Evolutionary conservation across 2,888 invertebrate species (phyloP).

Genomic region (Cepaea hortensis): DNA sequence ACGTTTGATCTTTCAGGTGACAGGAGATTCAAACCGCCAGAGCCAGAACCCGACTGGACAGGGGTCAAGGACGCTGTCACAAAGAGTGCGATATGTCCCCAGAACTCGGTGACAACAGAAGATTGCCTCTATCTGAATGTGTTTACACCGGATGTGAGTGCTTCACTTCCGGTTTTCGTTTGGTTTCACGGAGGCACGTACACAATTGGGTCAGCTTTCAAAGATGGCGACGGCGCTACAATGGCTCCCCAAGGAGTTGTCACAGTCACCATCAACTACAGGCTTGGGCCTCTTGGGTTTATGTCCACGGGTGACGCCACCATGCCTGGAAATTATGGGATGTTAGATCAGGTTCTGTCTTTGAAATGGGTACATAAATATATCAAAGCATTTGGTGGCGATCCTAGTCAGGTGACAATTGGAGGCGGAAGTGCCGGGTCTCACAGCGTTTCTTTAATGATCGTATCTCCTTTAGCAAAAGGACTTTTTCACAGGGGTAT

Average conservation of each 20-base stretch:
- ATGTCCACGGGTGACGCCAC: slow-evolving; percentile 33
- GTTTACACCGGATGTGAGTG: slow-evolving; percentile 15
- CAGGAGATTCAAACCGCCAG: slow-evolving; percentile 1
- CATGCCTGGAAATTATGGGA: slow-evolving; percentile 45
- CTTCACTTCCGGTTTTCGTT: slow-evolving; percentile 24
- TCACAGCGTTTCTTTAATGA: not conserved
- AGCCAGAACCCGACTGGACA: slow-evolving; percentile 5
- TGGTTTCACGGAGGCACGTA: slow-evolving; percentile 26
- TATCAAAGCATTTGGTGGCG: slow-evolving; percentile 30
- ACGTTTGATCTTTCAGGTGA: not conserved
- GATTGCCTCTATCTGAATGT: slow-evolving; percentile 38
- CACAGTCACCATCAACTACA: slow-evolving; percentile 25
- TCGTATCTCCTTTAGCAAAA: slow-evolving; percentile 15
- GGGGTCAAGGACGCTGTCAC: not conserved
- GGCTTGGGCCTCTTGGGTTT: slow-evolving; percentile 17
- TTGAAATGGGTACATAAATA: slow-evolving; percentile 37
- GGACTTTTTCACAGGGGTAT: slow-evolving; percentile 27
- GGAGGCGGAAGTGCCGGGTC: slow-evolving; percentile 16
- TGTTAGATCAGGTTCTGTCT: slow-evolving; percentile 39
- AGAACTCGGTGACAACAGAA: slow-evolving; percentile 10
- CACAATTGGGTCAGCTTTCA: slow-evolving; percentile 3
- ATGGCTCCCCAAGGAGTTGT: slow-evolving; percentile 13
- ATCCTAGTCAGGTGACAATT: slow-evolving; percentile 25
- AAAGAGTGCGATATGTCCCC: slow-evolving; percentile 18
- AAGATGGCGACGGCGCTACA: slow-evolving; percentile 10